phyloP scores from a whole-genome alignment of 2,797 vertebrate species.

The Rhabdomys pumilio region DNA sequence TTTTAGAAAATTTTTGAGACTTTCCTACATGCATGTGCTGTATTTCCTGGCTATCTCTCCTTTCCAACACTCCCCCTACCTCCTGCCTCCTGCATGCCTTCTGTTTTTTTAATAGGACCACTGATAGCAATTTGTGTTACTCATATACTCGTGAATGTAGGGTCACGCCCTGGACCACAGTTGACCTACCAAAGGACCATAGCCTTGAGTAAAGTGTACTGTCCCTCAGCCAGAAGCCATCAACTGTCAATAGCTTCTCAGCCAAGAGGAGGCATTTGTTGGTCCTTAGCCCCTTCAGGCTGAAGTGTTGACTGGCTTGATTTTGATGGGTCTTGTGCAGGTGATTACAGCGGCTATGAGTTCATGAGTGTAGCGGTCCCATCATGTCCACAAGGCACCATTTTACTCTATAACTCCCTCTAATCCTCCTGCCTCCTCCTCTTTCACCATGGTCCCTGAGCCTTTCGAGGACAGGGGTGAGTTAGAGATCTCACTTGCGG shows the following conservation, averaged over 20 bases:
- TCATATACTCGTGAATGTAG: neutral
- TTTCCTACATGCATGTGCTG: neutral
- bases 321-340: neutral
- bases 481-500: neutral
- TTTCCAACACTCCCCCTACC: neutral
- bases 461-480: neutral
- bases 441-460: neutral
- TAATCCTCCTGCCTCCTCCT: neutral
- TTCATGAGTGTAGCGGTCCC: too few species aligned
- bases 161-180: neutral
- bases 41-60: neutral
- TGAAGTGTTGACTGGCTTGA: neutral
- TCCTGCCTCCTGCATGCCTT: neutral
- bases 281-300: neutral
- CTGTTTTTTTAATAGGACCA: neutral
- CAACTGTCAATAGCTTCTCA: neutral
- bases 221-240: neutral
- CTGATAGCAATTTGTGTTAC: neutral
- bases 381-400: neutral
- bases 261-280: neutral
- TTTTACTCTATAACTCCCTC: neutral
- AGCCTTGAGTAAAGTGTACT: neutral
- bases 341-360: neutral
- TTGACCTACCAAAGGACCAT: neutral
- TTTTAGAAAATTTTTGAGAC: neutral